Evolutionary conservation across 2,888 invertebrate species (phyloP).

Genomic region (Leptarthrus brevirostris): DNA sequence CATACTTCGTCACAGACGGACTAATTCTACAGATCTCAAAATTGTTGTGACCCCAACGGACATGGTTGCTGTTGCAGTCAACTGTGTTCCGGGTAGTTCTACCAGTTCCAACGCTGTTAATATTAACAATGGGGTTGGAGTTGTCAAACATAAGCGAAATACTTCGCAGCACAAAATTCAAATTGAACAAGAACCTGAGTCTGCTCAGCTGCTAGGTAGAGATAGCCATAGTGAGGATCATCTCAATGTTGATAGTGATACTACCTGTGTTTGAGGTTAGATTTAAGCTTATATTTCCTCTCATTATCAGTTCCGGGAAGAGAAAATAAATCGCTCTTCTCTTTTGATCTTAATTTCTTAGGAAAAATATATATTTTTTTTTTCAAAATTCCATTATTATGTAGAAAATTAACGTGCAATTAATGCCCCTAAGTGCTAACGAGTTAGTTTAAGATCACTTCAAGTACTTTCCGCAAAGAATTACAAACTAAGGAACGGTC

Average conservation of each 20-base stretch:
- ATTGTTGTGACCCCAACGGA: slow-evolving; percentile 36
- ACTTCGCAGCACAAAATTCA: slow-evolving; percentile 65
- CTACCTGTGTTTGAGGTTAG: slow-evolving; percentile 49
- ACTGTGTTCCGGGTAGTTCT: slow-evolving; percentile 22
- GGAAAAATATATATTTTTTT: slow-evolving; percentile 8
- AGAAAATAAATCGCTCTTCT: not conserved
- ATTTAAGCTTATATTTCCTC: not conserved
- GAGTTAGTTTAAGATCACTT: slow-evolving; percentile 38
- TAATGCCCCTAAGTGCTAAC: slow-evolving; percentile 40
- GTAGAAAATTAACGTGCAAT: slow-evolving; percentile 33
- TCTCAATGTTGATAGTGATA: slow-evolving; percentile 52
- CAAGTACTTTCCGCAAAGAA: slow-evolving; percentile 16
- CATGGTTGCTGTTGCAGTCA: slow-evolving; percentile 19
- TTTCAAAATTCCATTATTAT: slow-evolving; percentile 5
- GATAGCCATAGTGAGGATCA: slow-evolving; percentile 52
- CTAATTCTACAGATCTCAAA: slow-evolving; percentile 71
- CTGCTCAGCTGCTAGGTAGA: slow-evolving; percentile 52
- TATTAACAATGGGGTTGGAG: slow-evolving; percentile 22
- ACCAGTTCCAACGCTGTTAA: not conserved
- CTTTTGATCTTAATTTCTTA: not conserved
- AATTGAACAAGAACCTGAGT: slow-evolving; percentile 62
- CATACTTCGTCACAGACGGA: slow-evolving; percentile 72
- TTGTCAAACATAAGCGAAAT: slow-evolving; percentile 60
- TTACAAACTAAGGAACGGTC: no score
- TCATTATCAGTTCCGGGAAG: not conserved